These are phyloP conservation scores for Plebejus melissa DNA, from an alignment of 2,888 invertebrate species.

Conservation along the genomic window DNA sequence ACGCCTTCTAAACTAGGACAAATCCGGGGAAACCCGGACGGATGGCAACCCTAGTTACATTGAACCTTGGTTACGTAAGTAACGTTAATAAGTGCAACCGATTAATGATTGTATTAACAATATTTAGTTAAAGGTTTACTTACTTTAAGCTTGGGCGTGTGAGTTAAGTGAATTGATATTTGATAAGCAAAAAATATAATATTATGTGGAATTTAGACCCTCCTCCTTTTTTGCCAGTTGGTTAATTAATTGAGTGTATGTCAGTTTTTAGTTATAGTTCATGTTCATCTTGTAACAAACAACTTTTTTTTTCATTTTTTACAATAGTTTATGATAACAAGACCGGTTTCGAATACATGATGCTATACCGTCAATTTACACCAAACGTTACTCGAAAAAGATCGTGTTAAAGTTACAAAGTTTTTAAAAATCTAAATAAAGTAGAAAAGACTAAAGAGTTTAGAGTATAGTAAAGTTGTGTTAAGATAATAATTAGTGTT, in stretches of 20 bases:
- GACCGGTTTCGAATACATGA: background rate
- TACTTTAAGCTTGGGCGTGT: background rate
- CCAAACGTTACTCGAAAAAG: background rate
- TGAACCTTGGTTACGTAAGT: background rate
- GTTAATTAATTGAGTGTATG: background rate
- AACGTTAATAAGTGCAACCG: background rate
- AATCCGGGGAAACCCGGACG: too few species aligned
- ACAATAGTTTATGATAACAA: background rate
- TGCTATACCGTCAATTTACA: background rate
- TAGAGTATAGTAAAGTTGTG: background rate
- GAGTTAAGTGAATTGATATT: background rate
- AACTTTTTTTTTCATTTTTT: background rate
- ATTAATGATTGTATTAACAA: background rate
- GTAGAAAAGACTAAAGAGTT: background rate
- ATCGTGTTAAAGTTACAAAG: background rate
- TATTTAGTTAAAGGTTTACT: background rate
- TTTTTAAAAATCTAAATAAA: background rate
- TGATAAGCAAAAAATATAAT: too few species aligned
- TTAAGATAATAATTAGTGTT: background rate
- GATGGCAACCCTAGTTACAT: background rate
- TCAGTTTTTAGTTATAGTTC: background rate
- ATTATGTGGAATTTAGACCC: too few species aligned
- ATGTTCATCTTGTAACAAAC: background rate
- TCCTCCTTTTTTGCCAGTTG: background rate
- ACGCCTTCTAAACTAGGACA: too few species aligned